Evolutionary conservation across 2,113 vertebrate species (phyloP).

Genomic region (Otus sunia): DNA sequence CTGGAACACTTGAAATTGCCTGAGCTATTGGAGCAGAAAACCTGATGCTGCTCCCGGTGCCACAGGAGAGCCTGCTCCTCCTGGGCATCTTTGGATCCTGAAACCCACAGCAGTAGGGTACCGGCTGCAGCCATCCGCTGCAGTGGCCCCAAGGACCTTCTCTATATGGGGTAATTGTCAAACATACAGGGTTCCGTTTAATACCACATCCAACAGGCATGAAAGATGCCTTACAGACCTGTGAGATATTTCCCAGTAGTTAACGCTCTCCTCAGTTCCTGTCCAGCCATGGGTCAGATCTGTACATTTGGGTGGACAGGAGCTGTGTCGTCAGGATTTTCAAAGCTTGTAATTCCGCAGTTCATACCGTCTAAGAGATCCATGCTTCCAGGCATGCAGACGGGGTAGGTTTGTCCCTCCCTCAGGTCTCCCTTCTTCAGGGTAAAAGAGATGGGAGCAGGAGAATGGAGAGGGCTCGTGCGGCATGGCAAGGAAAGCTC

Average conservation of each 20-base stretch:
- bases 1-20: not conserved
- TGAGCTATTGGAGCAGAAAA: not conserved
- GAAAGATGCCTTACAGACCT: not conserved
- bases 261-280: not conserved
- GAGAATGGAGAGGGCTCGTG: not conserved
- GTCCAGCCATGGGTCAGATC: not conserved
- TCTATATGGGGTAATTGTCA: rapidly evolving
- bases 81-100: not conserved
- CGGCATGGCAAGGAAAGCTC: not conserved
- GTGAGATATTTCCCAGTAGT: not conserved
- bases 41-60: not conserved
- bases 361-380: not conserved
- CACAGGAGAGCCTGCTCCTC: not conserved
- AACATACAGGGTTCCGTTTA: not conserved
- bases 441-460: not conserved
- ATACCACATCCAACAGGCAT: not conserved
- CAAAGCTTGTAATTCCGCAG: not conserved
- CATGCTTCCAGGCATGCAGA: not conserved
- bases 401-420: not conserved
- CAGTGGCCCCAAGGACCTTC: not conserved
- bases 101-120: not conserved
- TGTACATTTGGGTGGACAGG: not conserved
- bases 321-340: not conserved
- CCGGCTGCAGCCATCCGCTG: rapidly evolving
- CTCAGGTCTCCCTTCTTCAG: not conserved